Conservation (phyloP, 2,888 invertebrate species). For the Linyphia triangularis region DNA sequence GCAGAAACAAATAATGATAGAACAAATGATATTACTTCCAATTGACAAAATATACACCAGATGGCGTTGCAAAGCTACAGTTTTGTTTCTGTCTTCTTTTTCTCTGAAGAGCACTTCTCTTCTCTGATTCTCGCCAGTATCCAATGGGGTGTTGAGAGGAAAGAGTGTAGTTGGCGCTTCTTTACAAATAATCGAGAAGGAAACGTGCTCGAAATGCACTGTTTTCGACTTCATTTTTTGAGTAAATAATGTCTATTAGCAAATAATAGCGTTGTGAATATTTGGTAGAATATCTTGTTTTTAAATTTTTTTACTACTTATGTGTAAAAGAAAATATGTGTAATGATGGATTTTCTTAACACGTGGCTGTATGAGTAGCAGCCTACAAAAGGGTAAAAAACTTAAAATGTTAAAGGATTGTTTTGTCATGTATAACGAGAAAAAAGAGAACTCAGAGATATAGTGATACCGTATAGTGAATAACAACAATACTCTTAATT, state of each 20-base stretch:
- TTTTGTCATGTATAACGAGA: no score
- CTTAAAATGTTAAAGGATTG: no score
- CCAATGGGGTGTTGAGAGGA: conserved; percentile 26
- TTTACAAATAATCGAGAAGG: neutral
- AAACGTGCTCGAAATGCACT: conserved; percentile 9
- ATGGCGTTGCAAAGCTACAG: conserved; percentile 13
- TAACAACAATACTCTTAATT: no score
- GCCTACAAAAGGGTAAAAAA: no score
- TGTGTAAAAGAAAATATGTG: neutral
- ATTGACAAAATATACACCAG: neutral
- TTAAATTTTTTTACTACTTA: no score
- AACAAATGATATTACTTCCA: no score
- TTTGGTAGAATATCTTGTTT: neutral
- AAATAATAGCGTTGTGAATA: neutral
- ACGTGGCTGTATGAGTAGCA: neutral
- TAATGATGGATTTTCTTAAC: neutral
- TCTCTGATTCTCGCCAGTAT: conserved; percentile 6
- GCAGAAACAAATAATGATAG: no score
- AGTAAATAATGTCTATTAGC: neutral
- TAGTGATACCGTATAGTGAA: no score
- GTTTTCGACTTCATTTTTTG: neutral
- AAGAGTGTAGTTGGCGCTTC: neutral
- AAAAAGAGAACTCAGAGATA: no score
- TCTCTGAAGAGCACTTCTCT: neutral
- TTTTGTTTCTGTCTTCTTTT: neutral